Evolutionary conservation across 2,888 invertebrate genomes (phyloP).

Genomic region (Agriopis leucophaearia): DNA sequence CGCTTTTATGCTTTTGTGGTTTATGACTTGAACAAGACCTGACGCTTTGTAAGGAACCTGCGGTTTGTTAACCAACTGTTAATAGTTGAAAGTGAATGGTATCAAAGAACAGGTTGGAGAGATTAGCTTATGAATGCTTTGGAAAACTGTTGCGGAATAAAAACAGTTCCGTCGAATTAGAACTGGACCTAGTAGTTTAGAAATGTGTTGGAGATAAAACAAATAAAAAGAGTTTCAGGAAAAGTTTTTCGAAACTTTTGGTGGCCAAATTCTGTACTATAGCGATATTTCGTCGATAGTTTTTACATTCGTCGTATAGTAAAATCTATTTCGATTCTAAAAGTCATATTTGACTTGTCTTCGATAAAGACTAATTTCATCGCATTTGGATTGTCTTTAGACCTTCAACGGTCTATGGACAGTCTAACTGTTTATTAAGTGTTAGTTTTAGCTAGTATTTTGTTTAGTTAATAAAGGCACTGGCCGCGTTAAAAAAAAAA

Average conservation of each 20-base stretch:
- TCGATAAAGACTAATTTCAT: neutral
- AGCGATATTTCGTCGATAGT: too few relatives aligned
- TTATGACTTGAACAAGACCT: constrained; percentile 29
- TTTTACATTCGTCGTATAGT: too few relatives aligned
- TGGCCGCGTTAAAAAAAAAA: too few relatives aligned
- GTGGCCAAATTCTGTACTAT: too few relatives aligned
- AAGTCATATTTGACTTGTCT: neutral
- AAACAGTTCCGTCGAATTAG: neutral
- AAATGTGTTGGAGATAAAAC: neutral
- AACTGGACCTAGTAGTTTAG: neutral
- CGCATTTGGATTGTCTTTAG: too few relatives aligned
- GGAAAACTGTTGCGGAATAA: constrained; percentile 2
- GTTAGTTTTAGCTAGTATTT: too few relatives aligned
- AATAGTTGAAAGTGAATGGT: constrained; percentile 47
- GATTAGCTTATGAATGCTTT: constrained; percentile 10
- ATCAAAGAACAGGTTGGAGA: neutral
- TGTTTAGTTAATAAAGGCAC: too few relatives aligned
- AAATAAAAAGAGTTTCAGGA: neutral
- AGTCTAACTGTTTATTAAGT: too few relatives aligned
- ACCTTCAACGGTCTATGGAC: too few relatives aligned
- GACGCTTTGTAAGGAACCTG: constrained; percentile 47
- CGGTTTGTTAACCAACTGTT: constrained; percentile 40
- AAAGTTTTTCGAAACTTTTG: neutral
- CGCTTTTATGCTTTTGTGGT: constrained; percentile 37
- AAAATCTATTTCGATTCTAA: too few relatives aligned